phyloP scores from a whole-genome alignment of 2,113 vertebrate species.

The Apteryx owenii region DNA sequence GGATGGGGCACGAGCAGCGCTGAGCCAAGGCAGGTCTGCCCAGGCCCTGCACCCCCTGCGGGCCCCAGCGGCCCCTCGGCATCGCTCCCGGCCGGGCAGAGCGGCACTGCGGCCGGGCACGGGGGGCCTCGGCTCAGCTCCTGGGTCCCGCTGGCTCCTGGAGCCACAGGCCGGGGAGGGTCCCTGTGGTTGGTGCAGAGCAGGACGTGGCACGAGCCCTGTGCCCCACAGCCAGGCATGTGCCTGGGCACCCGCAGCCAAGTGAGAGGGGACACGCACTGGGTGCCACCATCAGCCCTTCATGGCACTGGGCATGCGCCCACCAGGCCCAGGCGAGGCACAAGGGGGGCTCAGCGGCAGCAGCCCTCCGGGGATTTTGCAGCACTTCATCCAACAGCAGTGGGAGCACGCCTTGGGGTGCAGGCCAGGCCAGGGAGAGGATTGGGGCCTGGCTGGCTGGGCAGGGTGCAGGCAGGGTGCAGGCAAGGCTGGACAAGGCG shows the following conservation, averaged over 20 bases:
- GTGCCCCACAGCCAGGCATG: no score
- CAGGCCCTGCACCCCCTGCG: neutral
- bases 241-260: neutral
- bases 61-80: neutral
- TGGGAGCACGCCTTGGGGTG: neutral
- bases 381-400: neutral
- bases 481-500: neutral
- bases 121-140: no score
- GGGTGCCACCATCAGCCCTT: no score
- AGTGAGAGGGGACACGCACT: neutral
- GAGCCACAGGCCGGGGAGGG: no score
- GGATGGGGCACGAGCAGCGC: neutral
- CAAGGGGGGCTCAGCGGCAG: neutral
- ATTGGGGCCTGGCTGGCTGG: accelerated
- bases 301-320: accelerated
- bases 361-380: accelerated
- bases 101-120: accelerated
- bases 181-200: no score
- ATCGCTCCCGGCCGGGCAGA: neutral
- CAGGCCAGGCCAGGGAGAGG: neutral
- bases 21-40: neutral
- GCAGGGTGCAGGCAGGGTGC: neutral
- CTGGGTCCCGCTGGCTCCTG: no score
- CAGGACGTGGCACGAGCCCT: neutral
- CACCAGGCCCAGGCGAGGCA: neutral